Evolutionary conservation across 2,888 invertebrate species (phyloP).

Genomic region (Cantharis flavilabris): DNA sequence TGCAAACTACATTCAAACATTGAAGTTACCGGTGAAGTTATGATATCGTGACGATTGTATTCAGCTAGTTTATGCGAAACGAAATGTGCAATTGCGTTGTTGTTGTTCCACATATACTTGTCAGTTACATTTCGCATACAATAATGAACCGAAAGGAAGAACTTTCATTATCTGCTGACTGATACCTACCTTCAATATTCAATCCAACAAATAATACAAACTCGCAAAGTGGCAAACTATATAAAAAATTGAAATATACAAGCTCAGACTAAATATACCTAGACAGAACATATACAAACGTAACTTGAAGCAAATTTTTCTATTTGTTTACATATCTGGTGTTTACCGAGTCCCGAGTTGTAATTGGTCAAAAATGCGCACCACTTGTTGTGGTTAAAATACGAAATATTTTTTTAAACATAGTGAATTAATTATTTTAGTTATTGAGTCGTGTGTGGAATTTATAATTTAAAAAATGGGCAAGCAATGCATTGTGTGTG

Average conservation of each 20-base stretch:
- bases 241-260: neutral
- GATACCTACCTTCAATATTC: neutral
- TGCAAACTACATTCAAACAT: slow-evolving; percentile 38
- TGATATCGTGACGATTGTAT: slow-evolving; percentile 38
- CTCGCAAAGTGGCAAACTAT: neutral
- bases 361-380: no score
- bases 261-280: no score
- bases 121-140: slow-evolving; percentile 27
- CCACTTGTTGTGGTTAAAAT: no score
- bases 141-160: slow-evolving; percentile 17
- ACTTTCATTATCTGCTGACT: neutral
- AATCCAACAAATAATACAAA: neutral
- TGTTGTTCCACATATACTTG: slow-evolving; percentile 31
- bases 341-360: no score
- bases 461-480: no score
- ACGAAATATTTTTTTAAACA: no score
- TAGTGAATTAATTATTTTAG: no score
- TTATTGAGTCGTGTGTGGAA: no score
- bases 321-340: no score
- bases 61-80: slow-evolving; percentile 33
- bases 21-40: slow-evolving; percentile 36
- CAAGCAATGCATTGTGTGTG: no score
- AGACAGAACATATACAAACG: no score
- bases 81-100: slow-evolving; percentile 32
- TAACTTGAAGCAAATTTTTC: no score